Conservation (phyloP, 2,888 invertebrate species). For the Tenodera sinensis region DNA sequence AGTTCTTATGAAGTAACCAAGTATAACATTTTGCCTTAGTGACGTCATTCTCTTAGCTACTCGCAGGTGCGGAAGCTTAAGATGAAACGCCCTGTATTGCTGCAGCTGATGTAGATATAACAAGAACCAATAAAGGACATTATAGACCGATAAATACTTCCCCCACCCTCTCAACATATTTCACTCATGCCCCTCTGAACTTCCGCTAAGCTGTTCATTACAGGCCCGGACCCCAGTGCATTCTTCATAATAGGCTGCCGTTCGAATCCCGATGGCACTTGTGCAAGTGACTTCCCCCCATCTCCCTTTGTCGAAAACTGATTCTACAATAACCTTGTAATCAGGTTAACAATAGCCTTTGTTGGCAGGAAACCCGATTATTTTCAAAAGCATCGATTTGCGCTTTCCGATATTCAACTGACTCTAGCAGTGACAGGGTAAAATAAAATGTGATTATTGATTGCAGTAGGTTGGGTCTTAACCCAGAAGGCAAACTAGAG, state of each 20-base stretch:
- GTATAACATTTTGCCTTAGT: too few relatives aligned
- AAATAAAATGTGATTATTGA: background rate
- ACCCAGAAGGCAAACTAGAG: background rate
- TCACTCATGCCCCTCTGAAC: background rate
- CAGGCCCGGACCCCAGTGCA: background rate
- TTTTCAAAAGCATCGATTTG: background rate
- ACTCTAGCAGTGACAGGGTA: background rate
- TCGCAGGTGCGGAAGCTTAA: background rate
- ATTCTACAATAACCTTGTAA: background rate
- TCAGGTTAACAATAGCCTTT: background rate
- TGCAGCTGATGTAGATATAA: background rate
- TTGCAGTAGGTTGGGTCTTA: background rate
- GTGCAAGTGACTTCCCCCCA: background rate
- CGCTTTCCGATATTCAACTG: background rate
- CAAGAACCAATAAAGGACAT: background rate
- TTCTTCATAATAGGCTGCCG: background rate
- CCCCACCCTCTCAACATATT: background rate
- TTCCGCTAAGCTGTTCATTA: background rate
- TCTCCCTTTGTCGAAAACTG: background rate
- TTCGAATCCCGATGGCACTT: background rate
- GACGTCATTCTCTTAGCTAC: too few relatives aligned
- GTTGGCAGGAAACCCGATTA: background rate
- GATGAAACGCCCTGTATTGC: background rate
- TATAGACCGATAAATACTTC: background rate
- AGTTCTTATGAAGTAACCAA: too few relatives aligned